These are phyloP conservation scores for Drosophila miranda DNA, from an alignment of 1,140 invertebrate genomes.

Conservation along the genomic window DNA sequence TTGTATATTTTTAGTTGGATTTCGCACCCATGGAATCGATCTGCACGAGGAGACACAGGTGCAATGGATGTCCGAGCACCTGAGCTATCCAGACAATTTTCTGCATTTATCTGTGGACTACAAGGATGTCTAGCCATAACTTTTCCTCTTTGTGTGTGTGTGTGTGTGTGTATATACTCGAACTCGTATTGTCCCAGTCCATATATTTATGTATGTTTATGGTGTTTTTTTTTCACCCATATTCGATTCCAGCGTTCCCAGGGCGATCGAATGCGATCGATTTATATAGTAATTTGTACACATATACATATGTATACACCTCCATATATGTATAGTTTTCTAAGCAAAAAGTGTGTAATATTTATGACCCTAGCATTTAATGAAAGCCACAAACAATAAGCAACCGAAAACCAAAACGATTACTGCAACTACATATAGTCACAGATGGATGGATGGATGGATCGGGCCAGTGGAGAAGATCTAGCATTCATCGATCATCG, in stretches of 20 bases:
- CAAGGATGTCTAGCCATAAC: slow-evolving; percentile 39
- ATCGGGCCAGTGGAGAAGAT: neutral
- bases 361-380: slow-evolving; percentile 44
- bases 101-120: slow-evolving; percentile 90
- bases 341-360: slow-evolving; percentile 30
- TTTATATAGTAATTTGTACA: slow-evolving; percentile 24
- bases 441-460: slow-evolving; percentile 5
- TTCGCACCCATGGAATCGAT: slow-evolving; percentile 95
- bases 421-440: slow-evolving; percentile 28
- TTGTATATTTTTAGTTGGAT: slow-evolving; percentile 85
- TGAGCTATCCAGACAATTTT: slow-evolving; percentile 99
- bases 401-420: slow-evolving; percentile 36
- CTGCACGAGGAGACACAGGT: slow-evolving; percentile 95
- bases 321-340: slow-evolving; percentile 6
- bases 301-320: slow-evolving; percentile 15
- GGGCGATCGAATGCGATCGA: slow-evolving; percentile 39
- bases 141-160: neutral
- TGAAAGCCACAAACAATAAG: slow-evolving; percentile 4
- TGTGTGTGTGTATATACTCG: slow-evolving; percentile 1
- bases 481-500: slow-evolving; percentile 14
- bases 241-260: slow-evolving; percentile 40
- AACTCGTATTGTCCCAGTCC: no score
- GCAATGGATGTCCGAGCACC: slow-evolving; percentile 98
- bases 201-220: slow-evolving; percentile 7
- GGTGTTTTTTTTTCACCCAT: slow-evolving; percentile 16